A percentile compares a stretch with the other conserved stretches of the same genome.
phyloP scores from a whole-genome alignment of 2,113 vertebrate species.

The Forbesichthys papilliferus region DNA sequence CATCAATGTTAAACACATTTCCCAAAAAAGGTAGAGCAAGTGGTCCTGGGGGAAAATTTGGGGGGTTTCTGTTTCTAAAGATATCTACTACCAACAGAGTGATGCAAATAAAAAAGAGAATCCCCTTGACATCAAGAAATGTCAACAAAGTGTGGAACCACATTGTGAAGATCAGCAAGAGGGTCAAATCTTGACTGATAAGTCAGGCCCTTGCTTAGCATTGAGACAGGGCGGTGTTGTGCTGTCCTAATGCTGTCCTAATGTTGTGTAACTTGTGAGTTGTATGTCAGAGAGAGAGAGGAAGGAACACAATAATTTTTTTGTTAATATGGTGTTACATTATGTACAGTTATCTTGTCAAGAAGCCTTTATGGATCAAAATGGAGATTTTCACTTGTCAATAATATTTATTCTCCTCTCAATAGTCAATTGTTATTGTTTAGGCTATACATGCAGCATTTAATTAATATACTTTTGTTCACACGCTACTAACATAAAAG shows the following conservation, averaged over 20 bases:
- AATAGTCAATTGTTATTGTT: too few relatives aligned
- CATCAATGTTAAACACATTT: conserved; percentile 68
- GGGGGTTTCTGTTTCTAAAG: conserved; percentile 63
- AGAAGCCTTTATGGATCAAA: neutral
- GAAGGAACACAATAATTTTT: neutral
- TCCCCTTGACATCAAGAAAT: conserved; percentile 43
- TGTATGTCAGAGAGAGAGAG: conserved; percentile 1
- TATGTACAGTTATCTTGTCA: neutral
- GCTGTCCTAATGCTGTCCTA: conserved; percentile 40
- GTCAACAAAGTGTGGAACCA: conserved; percentile 45
- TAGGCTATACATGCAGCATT: too few relatives aligned
- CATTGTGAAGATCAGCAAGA: conserved; percentile 49
- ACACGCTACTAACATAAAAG: too few relatives aligned
- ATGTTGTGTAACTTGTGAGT: conserved; percentile 6
- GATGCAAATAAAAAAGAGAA: conserved; percentile 60
- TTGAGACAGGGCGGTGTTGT: conserved; percentile 31
- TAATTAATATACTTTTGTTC: too few relatives aligned
- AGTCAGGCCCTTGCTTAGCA: conserved; percentile 5
- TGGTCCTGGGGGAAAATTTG: conserved; percentile 79
- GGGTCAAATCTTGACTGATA: neutral
- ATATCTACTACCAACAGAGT: conserved; percentile 67
- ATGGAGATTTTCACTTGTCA: neutral
- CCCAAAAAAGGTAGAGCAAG: conserved; percentile 76
- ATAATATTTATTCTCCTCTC: too few relatives aligned
- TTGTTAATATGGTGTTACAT: neutral